Conservation (phyloP, 2,888 invertebrate species). For the Leptinotarsa juncta region DNA sequence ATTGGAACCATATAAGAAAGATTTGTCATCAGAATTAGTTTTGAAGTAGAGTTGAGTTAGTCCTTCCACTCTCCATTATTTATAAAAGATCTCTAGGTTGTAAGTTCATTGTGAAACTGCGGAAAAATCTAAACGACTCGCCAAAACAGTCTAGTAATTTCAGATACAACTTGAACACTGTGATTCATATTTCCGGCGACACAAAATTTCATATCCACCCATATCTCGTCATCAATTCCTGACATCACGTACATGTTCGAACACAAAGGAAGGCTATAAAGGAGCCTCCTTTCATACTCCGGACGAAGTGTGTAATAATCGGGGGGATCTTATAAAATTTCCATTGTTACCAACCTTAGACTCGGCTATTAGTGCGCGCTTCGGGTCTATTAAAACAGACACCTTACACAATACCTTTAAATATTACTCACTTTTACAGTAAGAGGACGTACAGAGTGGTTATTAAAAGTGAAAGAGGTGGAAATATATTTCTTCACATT, state of each 20-base stretch:
- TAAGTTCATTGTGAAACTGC: neutral
- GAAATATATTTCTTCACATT: too few relatives aligned
- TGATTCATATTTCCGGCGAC: neutral
- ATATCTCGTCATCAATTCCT: slow-evolving; percentile 35
- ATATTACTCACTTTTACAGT: neutral
- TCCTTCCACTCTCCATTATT: too few relatives aligned
- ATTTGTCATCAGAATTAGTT: too few relatives aligned
- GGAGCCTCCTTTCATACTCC: slow-evolving; percentile 21
- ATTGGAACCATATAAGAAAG: too few relatives aligned
- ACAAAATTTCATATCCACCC: slow-evolving; percentile 30
- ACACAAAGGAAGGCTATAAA: slow-evolving; percentile 30
- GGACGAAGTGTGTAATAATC: slow-evolving; percentile 32
- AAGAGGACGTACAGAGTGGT: slow-evolving; percentile 2
- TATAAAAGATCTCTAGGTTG: too few relatives aligned
- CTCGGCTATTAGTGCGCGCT: slow-evolving; percentile 11
- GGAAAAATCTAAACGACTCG: neutral
- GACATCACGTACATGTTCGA: slow-evolving; percentile 35
- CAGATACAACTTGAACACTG: neutral
- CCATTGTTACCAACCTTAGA: slow-evolving; percentile 20
- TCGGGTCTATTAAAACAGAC: slow-evolving; percentile 19
- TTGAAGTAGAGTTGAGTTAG: too few relatives aligned
- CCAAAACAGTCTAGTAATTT: neutral
- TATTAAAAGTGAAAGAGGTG: neutral
- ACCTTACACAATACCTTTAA: slow-evolving; percentile 16
- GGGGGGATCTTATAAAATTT: slow-evolving; percentile 8